phyloP scores from a whole-genome alignment of 2,797 vertebrate species.

The Darevskia nairensis region DNA sequence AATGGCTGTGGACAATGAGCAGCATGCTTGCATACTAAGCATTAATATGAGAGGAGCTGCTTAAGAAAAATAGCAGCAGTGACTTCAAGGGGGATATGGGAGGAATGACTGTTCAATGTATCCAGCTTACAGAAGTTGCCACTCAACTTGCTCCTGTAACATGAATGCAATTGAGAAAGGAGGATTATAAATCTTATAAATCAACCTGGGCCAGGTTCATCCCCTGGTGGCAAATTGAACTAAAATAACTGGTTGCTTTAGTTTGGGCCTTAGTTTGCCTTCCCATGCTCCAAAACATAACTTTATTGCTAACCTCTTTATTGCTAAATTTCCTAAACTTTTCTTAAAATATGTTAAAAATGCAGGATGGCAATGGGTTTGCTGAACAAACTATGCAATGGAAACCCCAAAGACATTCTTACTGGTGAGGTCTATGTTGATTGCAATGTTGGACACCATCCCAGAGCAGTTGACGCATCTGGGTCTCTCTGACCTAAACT shows the following conservation, averaged over 20 bases:
- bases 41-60: background rate
- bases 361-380: background rate
- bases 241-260: background rate
- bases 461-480: constrained; percentile 22
- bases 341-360: background rate
- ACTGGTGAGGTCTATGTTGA: background rate
- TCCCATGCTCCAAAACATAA: background rate
- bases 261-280: too few species aligned
- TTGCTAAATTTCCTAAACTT: background rate
- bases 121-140: background rate
- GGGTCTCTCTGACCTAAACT: constrained; percentile 42
- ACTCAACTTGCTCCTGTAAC: background rate
- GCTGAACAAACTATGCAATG: background rate
- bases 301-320: background rate
- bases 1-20: background rate
- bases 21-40: background rate
- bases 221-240: background rate
- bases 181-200: background rate
- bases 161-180: background rate
- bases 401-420: background rate
- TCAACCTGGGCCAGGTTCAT: background rate
- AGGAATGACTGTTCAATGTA: background rate
- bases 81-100: background rate
- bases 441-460: constrained; percentile 25
- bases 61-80: background rate